Evolutionary conservation across 1,140 invertebrate species (phyloP).

Genomic region (Sarcophaga peregrina): DNA sequence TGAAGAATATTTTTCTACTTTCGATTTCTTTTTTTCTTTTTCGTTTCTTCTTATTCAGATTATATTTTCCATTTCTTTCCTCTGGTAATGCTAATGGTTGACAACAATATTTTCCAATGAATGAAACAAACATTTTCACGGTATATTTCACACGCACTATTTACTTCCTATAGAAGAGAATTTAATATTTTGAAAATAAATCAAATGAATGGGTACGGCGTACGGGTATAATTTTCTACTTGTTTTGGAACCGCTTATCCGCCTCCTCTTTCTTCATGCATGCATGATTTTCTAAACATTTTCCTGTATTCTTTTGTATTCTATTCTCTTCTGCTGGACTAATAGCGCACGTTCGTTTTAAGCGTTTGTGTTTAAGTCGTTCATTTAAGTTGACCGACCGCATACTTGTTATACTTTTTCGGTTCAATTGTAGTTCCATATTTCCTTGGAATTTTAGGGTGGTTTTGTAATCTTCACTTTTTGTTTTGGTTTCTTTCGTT

Average conservation of each 20-base stretch:
- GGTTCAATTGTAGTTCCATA: background rate
- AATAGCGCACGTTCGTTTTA: too few relatives aligned
- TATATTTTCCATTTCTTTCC: background rate
- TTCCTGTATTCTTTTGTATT: too few relatives aligned
- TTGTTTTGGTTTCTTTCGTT: background rate
- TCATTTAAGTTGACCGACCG: background rate
- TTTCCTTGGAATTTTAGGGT: background rate
- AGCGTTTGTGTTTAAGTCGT: background rate
- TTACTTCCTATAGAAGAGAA: conserved; percentile 4
- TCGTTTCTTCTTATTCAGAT: too few relatives aligned
- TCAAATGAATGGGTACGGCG: background rate
- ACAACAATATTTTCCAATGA: too few relatives aligned
- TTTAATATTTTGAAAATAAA: too few relatives aligned
- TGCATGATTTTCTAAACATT: background rate
- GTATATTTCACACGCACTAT: conserved; percentile 23
- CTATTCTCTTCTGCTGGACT: too few relatives aligned
- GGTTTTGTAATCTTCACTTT: background rate
- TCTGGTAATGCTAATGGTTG: background rate
- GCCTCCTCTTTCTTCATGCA: background rate
- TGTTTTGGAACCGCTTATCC: background rate
- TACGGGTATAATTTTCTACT: background rate
- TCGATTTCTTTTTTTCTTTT: too few relatives aligned
- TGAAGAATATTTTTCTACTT: too few relatives aligned
- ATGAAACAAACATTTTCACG: background rate
- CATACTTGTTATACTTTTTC: background rate